Evolutionary conservation across 1,140 invertebrate genomes (phyloP), one percentile per base, ranked within the genome.

Genomic region (Habropoda laboriosa): DNA sequence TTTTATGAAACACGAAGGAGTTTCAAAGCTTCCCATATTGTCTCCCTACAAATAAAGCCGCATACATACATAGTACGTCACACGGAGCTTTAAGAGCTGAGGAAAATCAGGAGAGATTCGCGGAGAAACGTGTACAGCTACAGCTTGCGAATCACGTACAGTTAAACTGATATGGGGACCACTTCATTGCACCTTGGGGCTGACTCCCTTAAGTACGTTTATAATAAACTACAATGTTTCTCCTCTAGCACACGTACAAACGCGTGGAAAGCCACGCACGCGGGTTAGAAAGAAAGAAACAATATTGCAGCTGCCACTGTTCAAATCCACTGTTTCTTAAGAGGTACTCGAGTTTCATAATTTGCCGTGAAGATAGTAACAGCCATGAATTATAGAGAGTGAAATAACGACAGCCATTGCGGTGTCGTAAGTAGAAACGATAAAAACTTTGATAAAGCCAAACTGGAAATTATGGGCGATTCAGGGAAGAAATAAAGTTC

Each of bases 91-190:
- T 45, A 72, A 58, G 27, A 57, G 35, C 18, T 13, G 38, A 47
- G 47, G 70, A 13, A 47, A 35, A 47, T 42, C 38, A 45, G 6
- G 8, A 3, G 30, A 45, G 60, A 49, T 49, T 32, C 27, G 38
- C 18, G 42, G 6, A 12, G 8, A n/a, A 10, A 21, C 21, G 51
- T 49, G 32, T 45, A 30, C 51, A 51, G 58, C 45, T 79, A 58
- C n/a, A 47, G 61, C 58, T 76, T 51, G 57, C 58, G 60, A 66
- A 71, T 83, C 73, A 77, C 64, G 73, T 53, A 45, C 60, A 51
- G 32, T 81, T 77, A 81, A 82, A 81, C 57, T 70, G 71, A 82
- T 82, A 75, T 55, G 38, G 30, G 10, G 32, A 30, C 49, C 45
- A 81, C 64, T 82, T 81, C 47, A 53, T 80, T 55, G 63, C 38